phyloP scores from a whole-genome alignment of 2,797 vertebrate genomes.

The Diplodus puntazzo region DNA sequence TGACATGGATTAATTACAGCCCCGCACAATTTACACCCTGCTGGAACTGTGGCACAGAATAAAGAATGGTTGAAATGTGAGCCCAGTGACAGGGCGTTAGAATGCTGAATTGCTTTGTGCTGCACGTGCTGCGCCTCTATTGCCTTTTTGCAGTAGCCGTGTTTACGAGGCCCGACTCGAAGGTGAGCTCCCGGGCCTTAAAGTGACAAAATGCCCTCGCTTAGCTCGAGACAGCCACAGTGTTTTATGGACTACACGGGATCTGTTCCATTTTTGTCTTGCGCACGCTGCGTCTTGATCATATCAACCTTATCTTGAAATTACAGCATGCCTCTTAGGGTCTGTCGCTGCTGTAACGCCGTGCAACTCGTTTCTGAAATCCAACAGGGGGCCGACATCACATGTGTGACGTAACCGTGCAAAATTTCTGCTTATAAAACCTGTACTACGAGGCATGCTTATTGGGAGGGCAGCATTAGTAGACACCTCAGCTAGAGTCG shows the following conservation, averaged over 20 bases:
- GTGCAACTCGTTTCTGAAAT: constrained; percentile 40
- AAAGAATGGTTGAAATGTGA: constrained; percentile 81
- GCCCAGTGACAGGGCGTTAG: constrained; percentile 75
- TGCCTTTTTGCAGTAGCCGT: constrained; percentile 58
- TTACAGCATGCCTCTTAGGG: constrained; percentile 39
- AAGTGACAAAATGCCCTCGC: constrained; percentile 71
- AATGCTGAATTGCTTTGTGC: constrained; percentile 77
- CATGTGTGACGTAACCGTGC: constrained; percentile 26
- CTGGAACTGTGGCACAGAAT: constrained; percentile 77
- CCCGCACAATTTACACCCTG: constrained; percentile 80
- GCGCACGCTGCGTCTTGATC: constrained; percentile 30
- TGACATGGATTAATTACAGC: constrained; percentile 87
- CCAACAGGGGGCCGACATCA: neutral
- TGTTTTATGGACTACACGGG: constrained; percentile 61
- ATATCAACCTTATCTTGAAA: constrained; percentile 52
- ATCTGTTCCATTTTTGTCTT: constrained; percentile 58
- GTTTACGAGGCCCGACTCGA: constrained; percentile 70
- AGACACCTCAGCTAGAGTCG: constrained; percentile 56
- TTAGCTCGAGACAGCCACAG: constrained; percentile 59
- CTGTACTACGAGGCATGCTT: constrained; percentile 28
- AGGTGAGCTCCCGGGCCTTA: constrained; percentile 71
- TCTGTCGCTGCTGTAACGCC: constrained; percentile 21
- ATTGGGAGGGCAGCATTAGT: constrained; percentile 49
- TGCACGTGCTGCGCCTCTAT: constrained; percentile 56
- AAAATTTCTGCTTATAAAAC: constrained; percentile 44